phyloP scores from a whole-genome alignment of 2,888 invertebrate species.

The Lithophane semibrunnea region DNA sequence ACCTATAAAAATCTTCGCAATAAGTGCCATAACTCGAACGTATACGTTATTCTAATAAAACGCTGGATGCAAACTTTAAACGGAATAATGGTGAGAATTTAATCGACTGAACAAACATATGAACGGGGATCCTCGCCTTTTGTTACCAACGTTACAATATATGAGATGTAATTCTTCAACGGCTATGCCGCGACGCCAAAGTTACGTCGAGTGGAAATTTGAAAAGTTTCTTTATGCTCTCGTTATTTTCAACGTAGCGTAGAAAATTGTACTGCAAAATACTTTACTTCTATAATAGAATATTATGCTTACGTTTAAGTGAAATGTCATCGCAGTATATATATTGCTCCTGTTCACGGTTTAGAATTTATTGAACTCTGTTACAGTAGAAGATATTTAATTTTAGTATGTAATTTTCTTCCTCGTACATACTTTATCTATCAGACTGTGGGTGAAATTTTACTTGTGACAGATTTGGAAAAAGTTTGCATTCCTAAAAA shows the following conservation, averaged over 20 bases:
- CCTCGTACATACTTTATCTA: neutral
- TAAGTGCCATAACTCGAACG: conserved; percentile 32
- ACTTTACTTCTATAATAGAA: conserved; percentile 29
- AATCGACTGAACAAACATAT: conserved; percentile 72
- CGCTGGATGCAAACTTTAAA: conserved; percentile 63
- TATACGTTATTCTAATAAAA: conserved; percentile 63
- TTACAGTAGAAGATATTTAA: neutral
- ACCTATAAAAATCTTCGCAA: conserved; percentile 20
- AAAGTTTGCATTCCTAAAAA: neutral
- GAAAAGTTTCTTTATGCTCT: conserved; percentile 66
- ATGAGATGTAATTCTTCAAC: conserved; percentile 69
- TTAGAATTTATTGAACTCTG: conserved; percentile 19
- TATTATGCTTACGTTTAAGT: conserved; percentile 41
- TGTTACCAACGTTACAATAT: conserved; percentile 66
- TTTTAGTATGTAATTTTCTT: no score
- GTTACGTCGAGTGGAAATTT: conserved; percentile 67
- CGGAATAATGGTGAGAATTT: conserved; percentile 66
- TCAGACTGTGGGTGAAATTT: neutral
- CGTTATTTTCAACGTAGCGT: conserved; percentile 54
- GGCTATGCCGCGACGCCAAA: conserved; percentile 54
- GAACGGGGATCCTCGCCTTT: conserved; percentile 65
- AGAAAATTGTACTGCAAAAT: conserved; percentile 54
- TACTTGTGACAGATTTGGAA: neutral
- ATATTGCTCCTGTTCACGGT: conserved; percentile 6
- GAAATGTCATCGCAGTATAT: conserved; percentile 38